These are phyloP conservation scores for Anolis apletophallus DNA, from an alignment of 2,797 vertebrate species.

Conservation along the genomic window DNA sequence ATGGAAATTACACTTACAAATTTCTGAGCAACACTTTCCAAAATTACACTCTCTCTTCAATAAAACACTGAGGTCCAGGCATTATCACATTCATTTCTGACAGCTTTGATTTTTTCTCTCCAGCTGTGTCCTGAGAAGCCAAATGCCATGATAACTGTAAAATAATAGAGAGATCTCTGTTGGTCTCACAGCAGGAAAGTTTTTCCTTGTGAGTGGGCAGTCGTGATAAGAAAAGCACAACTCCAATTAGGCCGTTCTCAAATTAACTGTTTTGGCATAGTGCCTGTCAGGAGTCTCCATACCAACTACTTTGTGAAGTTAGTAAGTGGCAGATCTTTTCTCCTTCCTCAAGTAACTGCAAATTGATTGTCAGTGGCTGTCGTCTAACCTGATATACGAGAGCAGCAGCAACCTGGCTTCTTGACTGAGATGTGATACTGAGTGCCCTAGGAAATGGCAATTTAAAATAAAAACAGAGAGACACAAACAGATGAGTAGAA, in stretches of 20 bases:
- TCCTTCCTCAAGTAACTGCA: background rate
- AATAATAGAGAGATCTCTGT: slow-evolving; percentile 39
- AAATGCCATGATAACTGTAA: slow-evolving; percentile 46
- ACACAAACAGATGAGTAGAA: slow-evolving; percentile 27
- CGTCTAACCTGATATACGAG: slow-evolving; percentile 27
- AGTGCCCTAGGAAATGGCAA: slow-evolving; percentile 23
- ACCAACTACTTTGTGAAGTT: slow-evolving; percentile 46
- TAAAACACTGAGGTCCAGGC: slow-evolving; percentile 44
- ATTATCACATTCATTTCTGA: slow-evolving; percentile 37
- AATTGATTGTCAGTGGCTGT: slow-evolving; percentile 40
- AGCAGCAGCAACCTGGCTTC: slow-evolving; percentile 21
- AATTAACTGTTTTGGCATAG: slow-evolving; percentile 63
- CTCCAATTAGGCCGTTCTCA: slow-evolving; percentile 66
- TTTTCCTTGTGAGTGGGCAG: slow-evolving; percentile 57
- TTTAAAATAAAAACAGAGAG: slow-evolving; percentile 15
- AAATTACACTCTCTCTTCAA: slow-evolving; percentile 29
- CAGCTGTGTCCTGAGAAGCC: slow-evolving; percentile 46
- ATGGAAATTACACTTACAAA: slow-evolving; percentile 36
- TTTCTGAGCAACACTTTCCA: slow-evolving; percentile 23
- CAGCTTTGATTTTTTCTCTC: slow-evolving; percentile 46
- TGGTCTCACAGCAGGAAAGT: slow-evolving; percentile 61
- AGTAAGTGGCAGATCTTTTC: slow-evolving; percentile 38
- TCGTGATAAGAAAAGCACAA: slow-evolving; percentile 59
- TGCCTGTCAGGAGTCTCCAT: slow-evolving; percentile 46
- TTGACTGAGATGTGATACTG: slow-evolving; percentile 27